Conservation (phyloP, 2,888 invertebrate genomes). For the Thymelicus lineola region DNA sequence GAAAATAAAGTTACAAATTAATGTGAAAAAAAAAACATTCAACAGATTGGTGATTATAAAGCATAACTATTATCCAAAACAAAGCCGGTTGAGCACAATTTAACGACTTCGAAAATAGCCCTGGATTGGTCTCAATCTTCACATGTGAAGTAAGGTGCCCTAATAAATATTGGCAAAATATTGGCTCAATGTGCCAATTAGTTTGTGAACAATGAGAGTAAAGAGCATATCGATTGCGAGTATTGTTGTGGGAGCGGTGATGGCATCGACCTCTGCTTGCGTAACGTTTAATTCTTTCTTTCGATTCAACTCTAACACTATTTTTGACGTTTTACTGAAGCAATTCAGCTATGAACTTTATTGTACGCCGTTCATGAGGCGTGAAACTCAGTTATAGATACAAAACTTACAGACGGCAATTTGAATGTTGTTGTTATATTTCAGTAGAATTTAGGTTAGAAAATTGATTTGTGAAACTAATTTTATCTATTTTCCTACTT, state of each 20-base stretch:
- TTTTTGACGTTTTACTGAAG: constrained; percentile 11
- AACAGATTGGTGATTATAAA: no score
- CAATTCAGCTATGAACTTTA: constrained; percentile 15
- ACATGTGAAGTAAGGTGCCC: no score
- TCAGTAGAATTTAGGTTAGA: neutral
- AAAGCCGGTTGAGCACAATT: no score
- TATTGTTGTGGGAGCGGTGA: constrained; percentile 49
- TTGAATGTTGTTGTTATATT: neutral
- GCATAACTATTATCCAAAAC: no score
- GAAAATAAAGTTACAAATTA: no score
- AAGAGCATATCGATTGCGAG: constrained; percentile 58
- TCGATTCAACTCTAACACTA: constrained; percentile 36
- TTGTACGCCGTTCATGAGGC: constrained; percentile 2
- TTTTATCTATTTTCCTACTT: no score
- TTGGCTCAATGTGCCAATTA: constrained; percentile 28
- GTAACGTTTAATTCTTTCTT: constrained; percentile 52
- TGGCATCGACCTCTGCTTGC: constrained; percentile 72
- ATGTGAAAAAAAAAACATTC: no score
- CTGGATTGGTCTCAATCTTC: no score
- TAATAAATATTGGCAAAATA: no score
- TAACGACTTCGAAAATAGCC: no score
- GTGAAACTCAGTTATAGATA: neutral
- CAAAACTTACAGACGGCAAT: neutral
- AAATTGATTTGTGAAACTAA: neutral
- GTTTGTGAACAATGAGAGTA: constrained; percentile 46